Conservation (phyloP, 2,113 vertebrate genomes). For the Brienomyrus longianalis region DNA sequence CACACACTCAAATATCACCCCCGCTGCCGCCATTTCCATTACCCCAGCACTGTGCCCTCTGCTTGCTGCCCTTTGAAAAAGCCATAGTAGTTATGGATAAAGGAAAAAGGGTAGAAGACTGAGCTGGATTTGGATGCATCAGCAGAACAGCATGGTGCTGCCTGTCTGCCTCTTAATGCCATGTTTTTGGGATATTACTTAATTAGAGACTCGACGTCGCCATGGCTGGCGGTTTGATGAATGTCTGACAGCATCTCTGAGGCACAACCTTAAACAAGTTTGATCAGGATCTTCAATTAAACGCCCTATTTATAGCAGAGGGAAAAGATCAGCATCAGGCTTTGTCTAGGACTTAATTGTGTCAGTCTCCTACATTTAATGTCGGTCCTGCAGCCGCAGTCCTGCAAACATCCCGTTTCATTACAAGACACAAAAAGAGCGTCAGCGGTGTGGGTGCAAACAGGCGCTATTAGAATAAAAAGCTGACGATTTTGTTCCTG, state of each 20-base stretch:
- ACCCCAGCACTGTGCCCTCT: background rate
- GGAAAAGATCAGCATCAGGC: background rate
- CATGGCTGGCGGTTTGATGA: background rate
- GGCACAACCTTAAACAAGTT: background rate
- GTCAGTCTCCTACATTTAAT: background rate
- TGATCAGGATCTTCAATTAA: background rate
- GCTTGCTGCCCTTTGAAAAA: background rate
- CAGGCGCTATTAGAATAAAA: background rate
- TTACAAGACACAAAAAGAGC: background rate
- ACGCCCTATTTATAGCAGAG: background rate
- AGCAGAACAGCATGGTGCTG: background rate
- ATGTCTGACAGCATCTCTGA: background rate
- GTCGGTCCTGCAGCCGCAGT: background rate
- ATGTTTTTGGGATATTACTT: background rate
- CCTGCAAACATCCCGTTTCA: background rate
- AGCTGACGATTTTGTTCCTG: background rate
- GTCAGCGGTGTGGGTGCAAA: background rate
- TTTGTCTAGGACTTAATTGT: background rate
- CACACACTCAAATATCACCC: background rate
- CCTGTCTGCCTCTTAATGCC: background rate
- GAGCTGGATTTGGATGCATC: background rate
- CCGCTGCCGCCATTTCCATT: background rate
- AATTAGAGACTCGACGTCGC: background rate
- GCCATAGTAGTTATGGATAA: background rate
- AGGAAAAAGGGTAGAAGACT: background rate